These are phyloP conservation scores for Habropoda laboriosa DNA, from an alignment of 1,140 invertebrate genomes.

Conservation along the genomic window DNA sequence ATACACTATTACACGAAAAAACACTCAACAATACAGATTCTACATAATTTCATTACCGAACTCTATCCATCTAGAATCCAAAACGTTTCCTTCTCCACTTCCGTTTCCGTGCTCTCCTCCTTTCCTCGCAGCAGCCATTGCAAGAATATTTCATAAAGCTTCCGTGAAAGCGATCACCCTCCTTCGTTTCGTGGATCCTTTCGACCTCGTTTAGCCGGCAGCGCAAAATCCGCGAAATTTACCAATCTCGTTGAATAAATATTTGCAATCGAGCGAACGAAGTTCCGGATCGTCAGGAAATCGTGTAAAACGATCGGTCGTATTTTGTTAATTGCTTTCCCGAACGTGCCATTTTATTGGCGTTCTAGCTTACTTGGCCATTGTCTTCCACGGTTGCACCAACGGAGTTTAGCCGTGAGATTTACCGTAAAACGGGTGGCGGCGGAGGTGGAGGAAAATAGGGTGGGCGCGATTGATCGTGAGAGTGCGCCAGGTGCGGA, in stretches of 20 bases:
- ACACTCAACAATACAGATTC: too few relatives aligned
- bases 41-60: too few relatives aligned
- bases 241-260: neutral
- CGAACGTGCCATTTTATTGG: constrained; percentile 1
- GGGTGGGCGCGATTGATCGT: constrained; percentile 56
- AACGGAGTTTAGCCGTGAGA: constrained; percentile 51
- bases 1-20: too few relatives aligned
- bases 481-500: constrained; percentile 61
- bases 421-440: constrained; percentile 56
- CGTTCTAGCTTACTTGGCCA: constrained; percentile 52
- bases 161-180: too few relatives aligned
- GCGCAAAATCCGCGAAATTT: neutral
- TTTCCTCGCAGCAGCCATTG: too few relatives aligned
- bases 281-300: neutral
- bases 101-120: too few relatives aligned
- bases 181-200: too few relatives aligned
- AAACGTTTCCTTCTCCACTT: too few relatives aligned
- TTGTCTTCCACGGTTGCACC: constrained; percentile 49
- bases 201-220: too few relatives aligned
- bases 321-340: constrained; percentile 10
- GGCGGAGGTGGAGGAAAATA: neutral
- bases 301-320: neutral
- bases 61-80: too few relatives aligned
- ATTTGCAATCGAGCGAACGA: neutral
- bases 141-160: too few relatives aligned